Evolutionary conservation across 2,113 vertebrate species (phyloP).

Genomic region (Camelus dromedarius): DNA sequence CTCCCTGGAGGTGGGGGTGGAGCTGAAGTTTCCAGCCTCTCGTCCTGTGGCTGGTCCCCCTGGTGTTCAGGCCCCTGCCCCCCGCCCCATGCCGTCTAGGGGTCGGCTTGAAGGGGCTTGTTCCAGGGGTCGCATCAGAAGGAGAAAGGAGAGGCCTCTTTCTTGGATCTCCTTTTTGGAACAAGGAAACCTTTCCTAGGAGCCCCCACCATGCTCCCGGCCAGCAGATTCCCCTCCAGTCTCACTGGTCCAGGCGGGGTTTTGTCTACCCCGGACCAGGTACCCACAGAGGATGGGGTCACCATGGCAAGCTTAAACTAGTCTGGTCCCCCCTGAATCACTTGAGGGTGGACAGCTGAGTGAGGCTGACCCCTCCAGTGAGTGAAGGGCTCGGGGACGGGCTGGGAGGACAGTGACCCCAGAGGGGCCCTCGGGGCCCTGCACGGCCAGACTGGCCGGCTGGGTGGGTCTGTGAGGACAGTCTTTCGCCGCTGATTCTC

Average conservation of each 20-base stretch:
- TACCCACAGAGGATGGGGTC: background rate
- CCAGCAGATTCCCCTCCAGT: rapidly evolving
- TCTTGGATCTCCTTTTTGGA: background rate
- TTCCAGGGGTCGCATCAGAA: background rate
- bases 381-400: background rate
- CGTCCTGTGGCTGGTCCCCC: background rate
- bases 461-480: background rate
- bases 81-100: background rate
- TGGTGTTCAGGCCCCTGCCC: rapidly evolving
- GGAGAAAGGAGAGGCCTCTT: background rate
- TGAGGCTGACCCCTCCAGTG: background rate
- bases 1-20: no score
- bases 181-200: background rate
- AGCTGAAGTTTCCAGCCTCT: no score
- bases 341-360: rapidly evolving
- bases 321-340: rapidly evolving
- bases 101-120: background rate
- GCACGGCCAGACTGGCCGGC: background rate
- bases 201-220: no score
- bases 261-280: background rate
- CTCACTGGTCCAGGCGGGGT: background rate
- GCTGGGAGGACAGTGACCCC: rapidly evolving
- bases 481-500: background rate
- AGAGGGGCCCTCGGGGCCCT: rapidly evolving
- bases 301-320: background rate